Evolutionary conservation across 2,113 vertebrate genomes (phyloP).

Genomic region (Carollia perspicillata): DNA sequence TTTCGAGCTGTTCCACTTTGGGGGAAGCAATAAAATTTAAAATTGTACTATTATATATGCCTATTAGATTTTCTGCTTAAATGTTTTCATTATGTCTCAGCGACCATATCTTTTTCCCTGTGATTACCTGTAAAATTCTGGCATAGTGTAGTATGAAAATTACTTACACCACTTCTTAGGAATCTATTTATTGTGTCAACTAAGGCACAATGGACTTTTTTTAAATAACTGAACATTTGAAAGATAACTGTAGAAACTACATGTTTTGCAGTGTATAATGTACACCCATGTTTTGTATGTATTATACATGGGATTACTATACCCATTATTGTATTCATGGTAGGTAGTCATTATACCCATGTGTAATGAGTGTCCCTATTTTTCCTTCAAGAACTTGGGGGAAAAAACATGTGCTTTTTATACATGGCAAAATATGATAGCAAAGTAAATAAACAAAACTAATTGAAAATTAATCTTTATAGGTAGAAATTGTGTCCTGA

Average conservation of each 20-base stretch:
- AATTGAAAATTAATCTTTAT: background rate
- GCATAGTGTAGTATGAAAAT: background rate
- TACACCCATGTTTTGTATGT: too few relatives aligned
- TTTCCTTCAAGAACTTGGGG: too few relatives aligned
- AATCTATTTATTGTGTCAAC: background rate
- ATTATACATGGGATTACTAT: too few relatives aligned
- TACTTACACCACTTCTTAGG: background rate
- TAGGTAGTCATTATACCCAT: too few relatives aligned
- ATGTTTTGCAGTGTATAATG: too few relatives aligned
- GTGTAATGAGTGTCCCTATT: too few relatives aligned
- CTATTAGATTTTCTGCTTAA: background rate
- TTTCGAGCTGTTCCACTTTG: conserved; percentile 8
- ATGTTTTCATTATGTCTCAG: conserved; percentile 8
- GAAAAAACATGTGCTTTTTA: too few relatives aligned
- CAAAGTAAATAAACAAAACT: background rate
- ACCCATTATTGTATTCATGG: too few relatives aligned
- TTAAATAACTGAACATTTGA: background rate
- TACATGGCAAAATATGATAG: background rate
- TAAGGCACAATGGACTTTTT: background rate
- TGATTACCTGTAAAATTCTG: background rate
- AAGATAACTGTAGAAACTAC: background rate
- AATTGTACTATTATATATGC: background rate
- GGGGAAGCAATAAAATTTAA: background rate
- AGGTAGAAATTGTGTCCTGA: background rate
- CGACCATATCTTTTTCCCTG: background rate